Evolutionary conservation across 2,888 invertebrate species (phyloP), one percentile per base, ranked within the genome.

Genomic region (Deilephila elpenor): DNA sequence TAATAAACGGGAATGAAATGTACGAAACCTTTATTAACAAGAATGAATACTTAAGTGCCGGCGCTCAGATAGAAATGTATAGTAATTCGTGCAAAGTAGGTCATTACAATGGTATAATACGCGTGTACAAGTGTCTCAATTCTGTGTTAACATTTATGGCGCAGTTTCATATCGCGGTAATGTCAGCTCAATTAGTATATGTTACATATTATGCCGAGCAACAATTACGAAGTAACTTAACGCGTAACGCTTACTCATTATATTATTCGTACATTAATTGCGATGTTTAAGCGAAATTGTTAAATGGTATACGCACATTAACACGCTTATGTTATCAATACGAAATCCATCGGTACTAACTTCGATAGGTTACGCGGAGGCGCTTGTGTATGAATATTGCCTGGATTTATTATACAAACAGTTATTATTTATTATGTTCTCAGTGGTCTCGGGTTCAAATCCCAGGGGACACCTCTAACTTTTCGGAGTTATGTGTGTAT

Each of bases 171-270:
- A 73, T 59, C 64, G 59, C 44, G 67, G 67, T 44, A 67, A 67
- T 73, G 72, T 64, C 56, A 64, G 64, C 72, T 72, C 72, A 62
- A 62, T 51, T 61, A 64, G 67, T 64, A 34, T 72, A 62, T 34
- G 64, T 56, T 64, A 72, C 64, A 64, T 67, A 64, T 64, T 62
- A 72, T 64, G 62, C 25, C 32, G 64, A 72, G 56, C 72, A 72
- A 72, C 72, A 72, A 64, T 72, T 64, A 72, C 59, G 67, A 67
- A 67, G 72, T 67, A 67, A 73, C 64, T 73, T 67, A 37, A 73
- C 64, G 56, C 67, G 56, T 59, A 44, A 67, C 59, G 64, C 37
- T 59, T 8, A 53, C 37, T 67, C 37, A 67, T 59, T 67, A 73
- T 59, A 64, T 67, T 67, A 53, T 59, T 20, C 37, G 59, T 37